phyloP scores from a whole-genome alignment of 2,888 invertebrate species.

The Drosophila villosipedis region DNA sequence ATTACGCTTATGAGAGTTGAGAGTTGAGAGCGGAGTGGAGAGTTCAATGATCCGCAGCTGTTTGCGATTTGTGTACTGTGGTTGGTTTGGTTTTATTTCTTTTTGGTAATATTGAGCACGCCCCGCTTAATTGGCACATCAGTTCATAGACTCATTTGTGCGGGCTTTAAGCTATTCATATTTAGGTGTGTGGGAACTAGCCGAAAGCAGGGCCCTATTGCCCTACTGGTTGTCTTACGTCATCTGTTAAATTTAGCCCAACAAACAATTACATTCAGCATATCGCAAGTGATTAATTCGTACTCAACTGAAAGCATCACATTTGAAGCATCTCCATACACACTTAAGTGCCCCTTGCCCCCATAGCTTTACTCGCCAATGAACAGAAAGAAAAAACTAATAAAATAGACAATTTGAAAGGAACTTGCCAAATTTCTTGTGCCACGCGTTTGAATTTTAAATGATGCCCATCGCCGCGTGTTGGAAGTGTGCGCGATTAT shows the following conservation, averaged over 20 bases:
- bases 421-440: slow-evolving; percentile 66
- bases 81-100: slow-evolving; percentile 10
- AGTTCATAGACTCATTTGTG: slow-evolving; percentile 14
- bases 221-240: slow-evolving; percentile 59
- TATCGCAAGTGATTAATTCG: slow-evolving; percentile 49
- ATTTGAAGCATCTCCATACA: slow-evolving; percentile 35
- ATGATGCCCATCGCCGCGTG: slow-evolving; percentile 65
- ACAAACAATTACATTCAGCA: slow-evolving; percentile 10
- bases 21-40: slow-evolving; percentile 30
- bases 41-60: slow-evolving; percentile 68
- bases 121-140: slow-evolving; percentile 56
- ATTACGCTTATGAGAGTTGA: slow-evolving; percentile 1
- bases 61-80: slow-evolving; percentile 53
- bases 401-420: slow-evolving; percentile 47
- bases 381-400: slow-evolving; percentile 4
- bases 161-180: slow-evolving; percentile 8
- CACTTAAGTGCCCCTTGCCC: slow-evolving; percentile 23
- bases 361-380: not conserved
- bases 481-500: slow-evolving; percentile 71
- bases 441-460: slow-evolving; percentile 80
- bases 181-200: slow-evolving; percentile 41
- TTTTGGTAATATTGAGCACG: slow-evolving; percentile 35
- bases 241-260: slow-evolving; percentile 50
- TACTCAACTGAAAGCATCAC: slow-evolving; percentile 28
- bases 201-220: slow-evolving; percentile 34